Evolutionary conservation across 2,797 vertebrate species (phyloP), one percentile per base, ranked within the genome.

Genomic region (Lepus oiostolus): DNA sequence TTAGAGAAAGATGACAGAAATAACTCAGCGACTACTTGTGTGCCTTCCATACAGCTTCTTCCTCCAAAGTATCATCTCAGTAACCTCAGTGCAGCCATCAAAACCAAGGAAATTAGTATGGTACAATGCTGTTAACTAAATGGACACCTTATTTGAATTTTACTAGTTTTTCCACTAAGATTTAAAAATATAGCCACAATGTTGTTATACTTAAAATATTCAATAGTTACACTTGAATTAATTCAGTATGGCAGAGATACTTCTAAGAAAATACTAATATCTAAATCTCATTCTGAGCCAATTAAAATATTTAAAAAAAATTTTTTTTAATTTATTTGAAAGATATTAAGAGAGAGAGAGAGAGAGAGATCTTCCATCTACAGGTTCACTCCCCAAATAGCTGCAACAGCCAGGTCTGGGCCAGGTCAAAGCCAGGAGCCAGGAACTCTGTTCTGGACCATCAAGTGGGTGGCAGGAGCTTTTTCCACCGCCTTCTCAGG

Each of bases 1-100:
- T 71, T 91, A 74, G 76, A 79, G 62, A 86, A 84, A 38, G 90
- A n/a, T 84, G 85, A 50, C 24, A 92, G 42, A 74, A 58, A 47
- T 85, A 89, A 79, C 65, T 85, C 32, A 54, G n/a, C 85, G 52
- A 68, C 22, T 85, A 67, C 21, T 52, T 80, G 7, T 65, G n/a
- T 74, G 54, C 54, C 38, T 50, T 82, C 24, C 60, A 22, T 47
- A 30, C 52, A 79, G 6, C 72, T 90, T 81, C 12, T 32, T 58
- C 54, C 77, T 47, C 42, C 42, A 83, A 89, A 90, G 50, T 63
- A 87, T 16, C 67, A 58, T 88, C 63, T 85, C 47, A 30, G 35
- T 74, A 74, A 84, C 47, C 47, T 67, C 76, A 83, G 21, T 17
- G 35, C 35, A 30, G 3, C 42, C 42, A 80, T 77, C 81, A 88